phyloP scores from a whole-genome alignment of 2,113 vertebrate species.

The Cheirogaleus medius region DNA sequence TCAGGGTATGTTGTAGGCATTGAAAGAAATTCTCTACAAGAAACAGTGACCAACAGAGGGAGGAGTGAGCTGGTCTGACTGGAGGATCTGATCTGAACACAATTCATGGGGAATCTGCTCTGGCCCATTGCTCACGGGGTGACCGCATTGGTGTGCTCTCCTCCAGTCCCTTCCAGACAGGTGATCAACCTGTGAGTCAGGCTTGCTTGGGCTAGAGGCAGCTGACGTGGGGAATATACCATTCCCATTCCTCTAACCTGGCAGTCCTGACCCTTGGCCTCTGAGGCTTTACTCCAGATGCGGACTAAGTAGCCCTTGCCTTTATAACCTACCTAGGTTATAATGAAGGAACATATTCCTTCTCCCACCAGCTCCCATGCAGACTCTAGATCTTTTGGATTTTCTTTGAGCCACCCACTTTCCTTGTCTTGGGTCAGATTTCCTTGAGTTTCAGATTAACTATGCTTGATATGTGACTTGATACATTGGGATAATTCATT shows the following conservation, averaged over 20 bases:
- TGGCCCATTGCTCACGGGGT: not conserved
- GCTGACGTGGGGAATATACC: not conserved
- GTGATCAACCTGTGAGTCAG: constrained; percentile 65
- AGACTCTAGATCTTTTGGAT: not conserved
- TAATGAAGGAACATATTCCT: not conserved
- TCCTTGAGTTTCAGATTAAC: not conserved
- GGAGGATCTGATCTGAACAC: not conserved
- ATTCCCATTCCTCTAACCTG: constrained; percentile 20
- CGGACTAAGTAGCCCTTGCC: constrained; percentile 47
- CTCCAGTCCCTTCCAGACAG: constrained; percentile 47
- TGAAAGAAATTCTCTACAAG: not conserved
- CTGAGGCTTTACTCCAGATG: no score
- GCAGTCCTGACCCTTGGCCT: not conserved
- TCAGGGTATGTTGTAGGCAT: not conserved
- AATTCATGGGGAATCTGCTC: not conserved
- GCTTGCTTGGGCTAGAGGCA: not conserved
- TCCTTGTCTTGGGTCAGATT: not conserved
- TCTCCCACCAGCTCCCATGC: not conserved
- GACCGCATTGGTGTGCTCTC: not conserved
- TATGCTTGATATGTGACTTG: not conserved
- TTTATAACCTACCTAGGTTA: not conserved
- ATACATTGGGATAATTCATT: not conserved
- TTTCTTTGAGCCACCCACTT: not conserved
- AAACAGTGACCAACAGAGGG: not conserved
- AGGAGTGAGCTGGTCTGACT: not conserved